Base-by-base conservation (phyloP, 2,797 vertebrate species). In the Enteromius thamalakanensis region DNA sequence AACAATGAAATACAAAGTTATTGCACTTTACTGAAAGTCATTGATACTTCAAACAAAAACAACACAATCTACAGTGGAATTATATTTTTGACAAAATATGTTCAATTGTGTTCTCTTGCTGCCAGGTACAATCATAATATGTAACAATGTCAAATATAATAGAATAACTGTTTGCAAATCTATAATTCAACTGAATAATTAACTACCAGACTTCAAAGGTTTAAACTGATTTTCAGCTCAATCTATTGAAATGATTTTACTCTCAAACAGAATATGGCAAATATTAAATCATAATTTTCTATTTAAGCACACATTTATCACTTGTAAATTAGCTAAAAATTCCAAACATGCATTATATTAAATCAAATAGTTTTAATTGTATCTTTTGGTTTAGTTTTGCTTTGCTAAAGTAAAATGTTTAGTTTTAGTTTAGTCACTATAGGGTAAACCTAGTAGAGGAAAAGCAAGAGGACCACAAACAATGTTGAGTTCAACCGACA, bases 391-490 rank as follows among this genome's bases (percentile, higher is more conserved):
- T 42, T 45, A 12, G 42, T 49, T 51, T 51, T 19, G 49, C 9
- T n/a, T 4, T 9, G 53, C 21, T n/a, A 9, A 3, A 58, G 53
- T 21, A 23, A n/a, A 23, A n/a, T 8, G n/a, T 55, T 55, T 53
- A 55, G 19, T 19, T n/a, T 17, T 55, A 58, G 9, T 58, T 58
- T 58, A 58, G 21, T 58, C 21, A 58, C 53, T 58, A 10, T n/a
- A 55, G 7, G 26, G n/a, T 29, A 69, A 42, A 26, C n/a, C n/a
- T 12, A 19, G 3, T 32, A 21, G 53, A 37, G n/a, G 7, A 42
- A 58, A 69, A 84, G 71, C 79, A 58, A 65, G 14, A 47, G 23
- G 82, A 34, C 47, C 12, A 5, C 55, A 42, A 17, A 71, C 10
- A 82, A 12, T 58, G 32, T 29, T 19, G 7, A 47, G 37, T 49